phyloP scores from a whole-genome alignment of 2,797 vertebrate species.

The Acrossocheilus fasciatus region DNA sequence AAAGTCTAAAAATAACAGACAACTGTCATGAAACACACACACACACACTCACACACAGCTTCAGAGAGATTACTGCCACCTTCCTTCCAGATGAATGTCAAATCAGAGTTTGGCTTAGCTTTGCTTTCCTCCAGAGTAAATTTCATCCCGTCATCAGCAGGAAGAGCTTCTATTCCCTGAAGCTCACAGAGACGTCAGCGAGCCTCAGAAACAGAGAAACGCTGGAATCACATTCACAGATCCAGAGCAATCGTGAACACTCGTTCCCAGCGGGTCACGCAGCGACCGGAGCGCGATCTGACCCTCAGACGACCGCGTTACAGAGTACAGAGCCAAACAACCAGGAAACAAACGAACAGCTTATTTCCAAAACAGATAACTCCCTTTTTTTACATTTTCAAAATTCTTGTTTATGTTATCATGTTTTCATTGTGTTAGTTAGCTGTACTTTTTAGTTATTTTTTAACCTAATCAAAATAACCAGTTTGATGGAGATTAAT shows the following conservation, averaged over 20 bases:
- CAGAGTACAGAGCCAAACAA: too few species aligned
- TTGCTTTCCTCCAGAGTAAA: neutral
- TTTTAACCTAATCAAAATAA: too few species aligned
- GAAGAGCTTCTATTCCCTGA: slow-evolving; percentile 21
- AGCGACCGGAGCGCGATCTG: neutral
- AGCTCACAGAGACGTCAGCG: slow-evolving; percentile 19
- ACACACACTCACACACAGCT: neutral
- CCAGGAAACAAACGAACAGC: too few species aligned
- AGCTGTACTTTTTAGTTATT: too few species aligned
- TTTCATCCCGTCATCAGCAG: slow-evolving; percentile 21
- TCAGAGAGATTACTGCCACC: slow-evolving; percentile 29
- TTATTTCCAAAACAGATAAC: too few species aligned
- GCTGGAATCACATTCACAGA: slow-evolving; percentile 64
- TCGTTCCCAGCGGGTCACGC: too few species aligned
- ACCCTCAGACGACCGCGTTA: neutral
- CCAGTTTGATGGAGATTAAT: too few species aligned
- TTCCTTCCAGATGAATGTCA: slow-evolving; percentile 41
- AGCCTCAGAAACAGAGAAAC: slow-evolving; percentile 54
- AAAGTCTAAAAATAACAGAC: slow-evolving; percentile 24
- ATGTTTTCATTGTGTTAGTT: too few species aligned
- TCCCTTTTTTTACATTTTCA: too few species aligned
- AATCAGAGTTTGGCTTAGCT: slow-evolving; percentile 38
- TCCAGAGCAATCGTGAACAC: slow-evolving; percentile 67
- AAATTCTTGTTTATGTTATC: too few species aligned
- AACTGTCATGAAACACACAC: neutral